phyloP scores from a whole-genome alignment of 1,140 invertebrate genomes.

The Diploscapter pachys region DNA sequence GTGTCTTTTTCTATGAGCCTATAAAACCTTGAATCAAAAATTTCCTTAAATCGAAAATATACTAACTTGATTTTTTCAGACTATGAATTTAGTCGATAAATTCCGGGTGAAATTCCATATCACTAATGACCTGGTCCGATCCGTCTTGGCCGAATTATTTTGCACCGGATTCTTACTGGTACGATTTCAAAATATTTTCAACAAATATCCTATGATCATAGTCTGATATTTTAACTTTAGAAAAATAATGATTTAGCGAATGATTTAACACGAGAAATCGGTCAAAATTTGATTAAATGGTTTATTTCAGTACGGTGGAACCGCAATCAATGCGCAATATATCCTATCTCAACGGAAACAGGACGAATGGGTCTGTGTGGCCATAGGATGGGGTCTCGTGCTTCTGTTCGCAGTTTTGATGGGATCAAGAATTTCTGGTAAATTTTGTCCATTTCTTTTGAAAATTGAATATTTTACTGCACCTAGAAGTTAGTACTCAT shows the following conservation, averaged over 20 bases:
- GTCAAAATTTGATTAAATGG: not conserved
- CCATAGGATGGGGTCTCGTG: slow-evolving; percentile 47
- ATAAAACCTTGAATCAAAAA: too few relatives aligned
- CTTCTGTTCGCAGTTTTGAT: slow-evolving; percentile 44
- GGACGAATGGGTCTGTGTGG: slow-evolving; percentile 40
- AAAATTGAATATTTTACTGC: not conserved
- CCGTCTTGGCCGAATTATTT: slow-evolving; percentile 33
- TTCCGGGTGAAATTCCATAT: slow-evolving; percentile 27
- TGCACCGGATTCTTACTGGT: slow-evolving; percentile 39
- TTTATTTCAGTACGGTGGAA: slow-evolving; percentile 39
- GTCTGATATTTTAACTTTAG: not conserved
- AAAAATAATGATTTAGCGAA: not conserved
- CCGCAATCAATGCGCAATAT: slow-evolving; percentile 39
- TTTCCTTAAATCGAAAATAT: too few relatives aligned
- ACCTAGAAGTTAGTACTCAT: too few relatives aligned
- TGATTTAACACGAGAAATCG: not conserved
- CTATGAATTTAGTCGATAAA: slow-evolving; percentile 26
- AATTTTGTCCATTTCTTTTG: slow-evolving; percentile 23
- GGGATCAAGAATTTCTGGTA: slow-evolving; percentile 47
- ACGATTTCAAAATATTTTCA: slow-evolving; percentile 5
- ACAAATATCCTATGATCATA: slow-evolving; percentile 10
- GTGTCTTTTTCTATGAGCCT: too few relatives aligned
- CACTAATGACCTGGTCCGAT: slow-evolving; percentile 29
- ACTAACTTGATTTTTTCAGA: too few relatives aligned
- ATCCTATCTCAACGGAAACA: slow-evolving; percentile 31